Evolutionary conservation across 2,113 vertebrate genomes (phyloP).

Genomic region (Microcebus murinus): DNA sequence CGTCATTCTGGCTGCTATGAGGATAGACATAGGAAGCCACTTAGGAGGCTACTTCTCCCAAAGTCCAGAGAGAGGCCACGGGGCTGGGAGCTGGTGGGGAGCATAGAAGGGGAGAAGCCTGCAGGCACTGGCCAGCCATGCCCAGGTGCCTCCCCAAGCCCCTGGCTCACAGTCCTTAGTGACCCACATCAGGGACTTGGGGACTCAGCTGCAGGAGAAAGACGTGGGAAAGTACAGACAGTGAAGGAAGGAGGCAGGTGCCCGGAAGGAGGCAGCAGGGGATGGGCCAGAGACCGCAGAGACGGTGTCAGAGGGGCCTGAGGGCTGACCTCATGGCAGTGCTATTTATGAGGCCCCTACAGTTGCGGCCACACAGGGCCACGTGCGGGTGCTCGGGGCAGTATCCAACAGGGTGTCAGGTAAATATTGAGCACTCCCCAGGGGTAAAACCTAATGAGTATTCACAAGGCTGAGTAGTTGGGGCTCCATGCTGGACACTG

Average conservation of each 20-base stretch:
- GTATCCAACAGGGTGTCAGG: rapidly evolving
- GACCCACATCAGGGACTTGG: background rate
- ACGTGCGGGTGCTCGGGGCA: rapidly evolving
- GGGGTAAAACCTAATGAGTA: rapidly evolving
- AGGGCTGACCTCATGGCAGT: rapidly evolving
- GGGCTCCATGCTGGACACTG: rapidly evolving
- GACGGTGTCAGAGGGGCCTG: rapidly evolving
- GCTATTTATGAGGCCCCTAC: rapidly evolving
- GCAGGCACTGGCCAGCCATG: background rate
- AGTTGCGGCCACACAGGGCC: rapidly evolving
- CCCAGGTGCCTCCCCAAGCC: background rate
- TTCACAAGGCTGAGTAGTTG: rapidly evolving
- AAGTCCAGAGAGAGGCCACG: background rate
- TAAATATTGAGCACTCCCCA: too few species aligned
- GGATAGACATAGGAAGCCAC: background rate
- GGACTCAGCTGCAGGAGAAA: background rate
- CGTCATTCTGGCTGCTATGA: rapidly evolving
- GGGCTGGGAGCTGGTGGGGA: background rate
- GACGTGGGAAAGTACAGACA: rapidly evolving
- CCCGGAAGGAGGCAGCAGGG: rapidly evolving
- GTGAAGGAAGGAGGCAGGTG: background rate
- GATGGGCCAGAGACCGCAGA: background rate
- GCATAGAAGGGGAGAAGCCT: background rate
- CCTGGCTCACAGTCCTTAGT: background rate
- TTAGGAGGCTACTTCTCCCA: background rate